Evolutionary conservation across 2,888 invertebrate species (phyloP).

Genomic region (Alitta virens): DNA sequence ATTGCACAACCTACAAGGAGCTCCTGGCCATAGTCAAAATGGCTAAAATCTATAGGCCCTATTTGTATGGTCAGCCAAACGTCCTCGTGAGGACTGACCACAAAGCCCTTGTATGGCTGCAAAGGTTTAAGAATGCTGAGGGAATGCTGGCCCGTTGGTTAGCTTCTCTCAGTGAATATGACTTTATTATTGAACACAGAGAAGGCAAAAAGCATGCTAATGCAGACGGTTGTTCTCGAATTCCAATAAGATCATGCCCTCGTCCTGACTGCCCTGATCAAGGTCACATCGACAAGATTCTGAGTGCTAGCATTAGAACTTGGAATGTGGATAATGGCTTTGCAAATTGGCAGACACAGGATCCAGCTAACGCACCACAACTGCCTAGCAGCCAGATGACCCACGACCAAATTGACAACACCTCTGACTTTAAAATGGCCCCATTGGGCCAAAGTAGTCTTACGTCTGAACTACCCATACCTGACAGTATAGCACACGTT

Average conservation of each 20-base stretch:
- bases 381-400: too few species aligned
- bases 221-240: constrained; percentile 3
- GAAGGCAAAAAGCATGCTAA: constrained; percentile 1
- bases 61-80: constrained; percentile 2
- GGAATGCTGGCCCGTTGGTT: constrained; percentile 8
- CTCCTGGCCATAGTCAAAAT: constrained; percentile 10
- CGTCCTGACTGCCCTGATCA: too few species aligned
- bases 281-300: too few species aligned
- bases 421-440: too few species aligned
- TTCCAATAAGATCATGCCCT: not conserved
- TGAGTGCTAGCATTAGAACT: too few species aligned
- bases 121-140: not conserved
- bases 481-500: too few species aligned
- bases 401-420: too few species aligned
- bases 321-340: too few species aligned
- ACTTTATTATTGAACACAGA: constrained; percentile 1
- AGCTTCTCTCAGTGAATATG: not conserved
- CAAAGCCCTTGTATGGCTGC: not conserved
- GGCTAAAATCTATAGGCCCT: not conserved
- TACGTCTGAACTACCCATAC: too few species aligned
- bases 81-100: constrained; percentile 8
- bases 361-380: too few species aligned
- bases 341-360: too few species aligned
- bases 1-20: constrained; percentile 17
- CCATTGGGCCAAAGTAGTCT: too few species aligned